phyloP scores from a whole-genome alignment of 2,888 invertebrate genomes.

The Argyra leucocephala region DNA sequence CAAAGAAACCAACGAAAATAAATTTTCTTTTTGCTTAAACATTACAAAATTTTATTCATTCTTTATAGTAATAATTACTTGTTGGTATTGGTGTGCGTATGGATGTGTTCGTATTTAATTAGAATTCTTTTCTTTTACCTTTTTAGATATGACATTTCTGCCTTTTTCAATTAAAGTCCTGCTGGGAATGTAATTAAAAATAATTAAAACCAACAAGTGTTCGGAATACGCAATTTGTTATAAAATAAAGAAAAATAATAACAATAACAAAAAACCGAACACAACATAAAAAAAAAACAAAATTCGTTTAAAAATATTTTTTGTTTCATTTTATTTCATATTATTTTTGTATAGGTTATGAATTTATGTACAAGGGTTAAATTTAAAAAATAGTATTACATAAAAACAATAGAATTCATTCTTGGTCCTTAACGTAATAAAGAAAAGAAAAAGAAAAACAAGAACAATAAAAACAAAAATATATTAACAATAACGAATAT shows the following conservation, averaged over 20 bases:
- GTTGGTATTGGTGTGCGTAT: not conserved
- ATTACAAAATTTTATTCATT: not conserved
- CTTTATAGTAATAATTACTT: not conserved
- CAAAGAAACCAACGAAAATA: not conserved
- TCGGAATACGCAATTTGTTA: slow-evolving; percentile 4
- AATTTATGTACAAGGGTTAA: too few relatives aligned
- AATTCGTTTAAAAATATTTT: too few relatives aligned
- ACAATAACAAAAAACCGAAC: too few relatives aligned
- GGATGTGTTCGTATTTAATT: not conserved
- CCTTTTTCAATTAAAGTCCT: slow-evolving; percentile 4
- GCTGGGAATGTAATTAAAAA: slow-evolving; percentile 3
- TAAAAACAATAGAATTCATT: too few relatives aligned
- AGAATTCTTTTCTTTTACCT: not conserved
- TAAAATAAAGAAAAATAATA: not conserved
- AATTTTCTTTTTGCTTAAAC: not conserved
- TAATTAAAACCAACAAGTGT: slow-evolving; percentile 6
- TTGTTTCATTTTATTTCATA: too few relatives aligned
- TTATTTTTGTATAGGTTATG: too few relatives aligned
- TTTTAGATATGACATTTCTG: not conserved
- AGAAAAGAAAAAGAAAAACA: too few relatives aligned
- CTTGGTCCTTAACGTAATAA: too few relatives aligned
- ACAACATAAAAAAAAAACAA: too few relatives aligned
- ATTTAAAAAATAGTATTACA: too few relatives aligned
- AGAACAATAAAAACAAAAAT: too few relatives aligned
- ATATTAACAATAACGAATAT: too few relatives aligned